phyloP scores from a whole-genome alignment of 2,113 vertebrate genomes.

The Cardinalis cardinalis region DNA sequence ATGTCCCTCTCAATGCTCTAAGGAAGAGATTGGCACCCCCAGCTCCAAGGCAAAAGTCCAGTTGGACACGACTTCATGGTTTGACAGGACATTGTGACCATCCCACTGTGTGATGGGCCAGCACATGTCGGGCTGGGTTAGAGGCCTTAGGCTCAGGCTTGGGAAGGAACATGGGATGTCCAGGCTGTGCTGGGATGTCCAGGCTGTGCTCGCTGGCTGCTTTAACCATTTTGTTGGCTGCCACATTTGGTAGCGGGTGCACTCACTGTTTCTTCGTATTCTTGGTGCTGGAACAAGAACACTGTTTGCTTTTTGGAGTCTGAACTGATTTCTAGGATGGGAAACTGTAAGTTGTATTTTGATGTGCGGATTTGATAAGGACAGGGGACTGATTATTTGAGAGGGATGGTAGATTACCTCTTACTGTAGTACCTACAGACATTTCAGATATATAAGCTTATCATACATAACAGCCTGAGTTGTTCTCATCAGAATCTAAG shows the following conservation, averaged over 20 bases:
- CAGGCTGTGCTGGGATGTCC: neutral
- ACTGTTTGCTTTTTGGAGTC: neutral
- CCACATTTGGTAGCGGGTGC: accelerated
- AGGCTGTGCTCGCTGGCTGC: neutral
- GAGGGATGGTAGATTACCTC: neutral
- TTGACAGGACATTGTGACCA: neutral
- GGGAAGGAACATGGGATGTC: accelerated
- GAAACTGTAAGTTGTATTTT: neutral
- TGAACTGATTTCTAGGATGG: neutral
- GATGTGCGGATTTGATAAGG: neutral
- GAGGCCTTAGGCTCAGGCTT: neutral
- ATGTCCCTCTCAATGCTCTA: neutral
- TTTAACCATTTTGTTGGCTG: neutral
- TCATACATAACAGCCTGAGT: neutral
- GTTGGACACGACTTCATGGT: neutral
- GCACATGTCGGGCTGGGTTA: accelerated
- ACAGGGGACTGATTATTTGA: neutral
- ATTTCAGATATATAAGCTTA: neutral
- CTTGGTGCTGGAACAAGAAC: neutral
- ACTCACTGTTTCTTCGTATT: neutral
- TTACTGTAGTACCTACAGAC: neutral
- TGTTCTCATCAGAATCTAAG: neutral
- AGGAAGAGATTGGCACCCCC: neutral
- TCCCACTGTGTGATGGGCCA: accelerated
- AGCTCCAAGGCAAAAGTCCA: neutral